These are phyloP conservation scores for Neolamprologus modestus DNA, from an alignment of 2,113 vertebrate species.

Conservation along the genomic window DNA sequence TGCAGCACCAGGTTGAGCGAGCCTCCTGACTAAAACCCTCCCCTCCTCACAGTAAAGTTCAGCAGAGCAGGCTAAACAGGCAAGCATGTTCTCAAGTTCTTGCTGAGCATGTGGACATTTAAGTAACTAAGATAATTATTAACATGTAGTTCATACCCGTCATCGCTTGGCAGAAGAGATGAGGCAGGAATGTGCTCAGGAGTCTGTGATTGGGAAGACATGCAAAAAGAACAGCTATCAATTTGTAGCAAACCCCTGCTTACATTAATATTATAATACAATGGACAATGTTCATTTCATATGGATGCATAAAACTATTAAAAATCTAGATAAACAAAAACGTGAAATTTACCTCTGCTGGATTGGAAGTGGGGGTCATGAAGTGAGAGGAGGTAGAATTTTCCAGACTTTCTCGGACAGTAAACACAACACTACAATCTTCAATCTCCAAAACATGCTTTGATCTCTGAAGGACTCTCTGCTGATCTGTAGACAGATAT, in stretches of 20 bases:
- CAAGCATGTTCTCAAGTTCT: not conserved
- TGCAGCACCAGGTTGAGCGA: not conserved
- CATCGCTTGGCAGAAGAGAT: not conserved
- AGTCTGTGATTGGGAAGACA: not conserved
- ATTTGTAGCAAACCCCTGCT: not conserved
- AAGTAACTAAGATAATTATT: not conserved
- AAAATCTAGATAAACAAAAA: not conserved
- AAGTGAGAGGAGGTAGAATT: not conserved
- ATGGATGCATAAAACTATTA: not conserved
- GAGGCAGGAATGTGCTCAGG: not conserved
- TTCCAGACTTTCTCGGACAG: not conserved
- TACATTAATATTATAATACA: not conserved
- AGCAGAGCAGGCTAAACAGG: not conserved
- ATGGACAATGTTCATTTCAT: not conserved
- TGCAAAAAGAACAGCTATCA: not conserved
- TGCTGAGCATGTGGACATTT: not conserved
- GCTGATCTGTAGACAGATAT: not conserved
- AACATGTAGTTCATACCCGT: not conserved
- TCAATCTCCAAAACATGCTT: not conserved
- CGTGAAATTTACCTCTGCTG: not conserved
- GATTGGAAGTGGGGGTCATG: not conserved
- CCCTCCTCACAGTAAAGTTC: not conserved
- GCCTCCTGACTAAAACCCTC: not conserved
- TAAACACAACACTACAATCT: not conserved
- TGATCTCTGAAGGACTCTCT: not conserved